A percentile compares a stretch with the other conserved stretches of the same genome.
These are phyloP conservation scores for Saguinus midas DNA, from an alignment of 2,113 vertebrate genomes.

Conservation along the genomic window DNA sequence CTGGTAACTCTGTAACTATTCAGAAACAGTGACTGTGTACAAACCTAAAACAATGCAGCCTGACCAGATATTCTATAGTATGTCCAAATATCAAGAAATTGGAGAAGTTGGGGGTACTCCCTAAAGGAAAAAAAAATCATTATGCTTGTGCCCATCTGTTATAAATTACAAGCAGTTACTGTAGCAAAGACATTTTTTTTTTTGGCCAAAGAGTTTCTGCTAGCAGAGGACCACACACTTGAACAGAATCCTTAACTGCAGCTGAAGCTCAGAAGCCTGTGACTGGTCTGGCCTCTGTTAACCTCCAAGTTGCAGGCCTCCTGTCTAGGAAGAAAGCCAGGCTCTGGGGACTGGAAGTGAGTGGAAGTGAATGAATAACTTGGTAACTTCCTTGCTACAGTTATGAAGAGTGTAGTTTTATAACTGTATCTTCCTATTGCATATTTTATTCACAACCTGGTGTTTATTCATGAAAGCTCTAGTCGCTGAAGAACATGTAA, in stretches of 20 bases:
- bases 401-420: background rate
- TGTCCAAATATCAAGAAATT: constrained; percentile 49
- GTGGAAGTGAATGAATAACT: fast-evolving
- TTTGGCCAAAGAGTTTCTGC: constrained; percentile 57
- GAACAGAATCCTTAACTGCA: constrained; percentile 68
- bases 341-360: background rate
- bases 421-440: background rate
- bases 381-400: background rate
- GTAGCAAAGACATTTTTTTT: constrained; percentile 72
- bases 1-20: constrained; percentile 35
- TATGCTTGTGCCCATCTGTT: constrained; percentile 52
- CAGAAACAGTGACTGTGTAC: constrained; percentile 54
- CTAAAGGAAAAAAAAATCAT: constrained; percentile 39
- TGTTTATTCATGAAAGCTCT: background rate
- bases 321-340: constrained; percentile 10
- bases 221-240: constrained; percentile 68
- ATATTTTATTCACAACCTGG: background rate
- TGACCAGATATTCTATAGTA: constrained; percentile 68
- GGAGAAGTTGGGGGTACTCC: constrained; percentile 31
- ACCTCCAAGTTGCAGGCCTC: constrained; percentile 60
- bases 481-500: background rate
- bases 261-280: constrained; percentile 68
- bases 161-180: constrained; percentile 69
- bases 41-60: constrained; percentile 49
- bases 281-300: constrained; percentile 39